These are phyloP conservation scores for Parus major DNA, from an alignment of 2,113 vertebrate genomes.

Conservation along the genomic window DNA sequence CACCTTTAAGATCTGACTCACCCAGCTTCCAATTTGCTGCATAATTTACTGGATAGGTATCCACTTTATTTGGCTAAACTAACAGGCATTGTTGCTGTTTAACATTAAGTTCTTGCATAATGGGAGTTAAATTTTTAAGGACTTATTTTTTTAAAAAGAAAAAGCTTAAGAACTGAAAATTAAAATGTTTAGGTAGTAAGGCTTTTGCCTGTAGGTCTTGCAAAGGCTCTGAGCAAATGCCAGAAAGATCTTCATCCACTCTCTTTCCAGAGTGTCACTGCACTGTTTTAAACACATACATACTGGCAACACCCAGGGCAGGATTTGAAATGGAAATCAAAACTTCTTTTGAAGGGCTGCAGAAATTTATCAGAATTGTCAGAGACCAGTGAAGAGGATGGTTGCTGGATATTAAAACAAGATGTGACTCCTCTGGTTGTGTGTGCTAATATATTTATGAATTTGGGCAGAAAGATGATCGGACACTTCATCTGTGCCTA, in stretches of 20 bases:
- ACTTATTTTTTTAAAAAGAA: not conserved
- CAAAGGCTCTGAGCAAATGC: not conserved
- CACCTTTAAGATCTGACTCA: not conserved
- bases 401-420: not conserved
- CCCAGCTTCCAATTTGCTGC: not conserved
- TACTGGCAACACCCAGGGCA: not conserved
- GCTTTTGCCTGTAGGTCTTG: not conserved
- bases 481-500: constrained; percentile 26
- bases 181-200: not conserved
- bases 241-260: not conserved
- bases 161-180: not conserved
- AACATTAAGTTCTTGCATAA: not conserved
- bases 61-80: not conserved
- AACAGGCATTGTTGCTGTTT: not conserved
- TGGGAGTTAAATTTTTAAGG: not conserved
- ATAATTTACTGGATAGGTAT: not conserved
- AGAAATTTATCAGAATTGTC: not conserved
- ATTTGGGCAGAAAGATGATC: not conserved
- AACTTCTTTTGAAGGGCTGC: not conserved
- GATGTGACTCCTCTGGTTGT: not conserved
- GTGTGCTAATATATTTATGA: constrained; percentile 21
- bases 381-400: not conserved
- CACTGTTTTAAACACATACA: not conserved
- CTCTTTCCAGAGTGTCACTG: not conserved
- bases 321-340: not conserved